Evolutionary conservation across 2,113 vertebrate species (phyloP), one percentile per base, ranked within the genome.

Genomic region (Ramphastos sulfuratus): DNA sequence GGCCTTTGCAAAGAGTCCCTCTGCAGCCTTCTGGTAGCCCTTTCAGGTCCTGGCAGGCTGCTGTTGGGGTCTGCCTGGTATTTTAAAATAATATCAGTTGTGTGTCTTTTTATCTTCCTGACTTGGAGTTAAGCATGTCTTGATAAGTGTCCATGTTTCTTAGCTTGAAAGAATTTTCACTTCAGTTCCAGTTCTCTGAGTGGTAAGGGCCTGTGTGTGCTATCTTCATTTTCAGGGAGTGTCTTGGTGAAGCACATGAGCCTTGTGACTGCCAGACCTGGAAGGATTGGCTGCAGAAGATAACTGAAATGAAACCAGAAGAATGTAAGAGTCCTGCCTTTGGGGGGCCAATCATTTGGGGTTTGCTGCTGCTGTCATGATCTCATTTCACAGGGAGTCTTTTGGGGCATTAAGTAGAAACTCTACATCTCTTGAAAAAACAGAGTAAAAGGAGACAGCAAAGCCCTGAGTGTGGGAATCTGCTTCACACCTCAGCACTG

Each of bases 211-310:
- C 9, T 67, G 4, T 78, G 35, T 69, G 15, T 71, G 25, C 24
- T 55, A 33, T 24, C 31, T 87, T 84, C 33, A 37, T 92, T 93
- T 95, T 56, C 94, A 99, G 99, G 99, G 99, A 99, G 90, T 99
- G 99, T 97, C 98, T 98, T 82, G 99, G 99, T 78, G 99, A 99
- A 97, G 99, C 99, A 50, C 99, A 99, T 44, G 99, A 99, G 90
- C 99, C 99, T 65, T 99, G 99, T 97, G 98, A 99, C 95, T 99
- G 99, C 97, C 98, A 98, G 83, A 99, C 97, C 15, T 99, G 99
- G 99, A 99, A 98, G 96, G 97, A 99, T 79, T 99, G 99, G 99
- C 98, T 99, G 7, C 99, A 99, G 94, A 99, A 99, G 97, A 98
- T 99, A 92, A 97, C 94, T 58, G 99, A 99, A 97, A 99, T 99